Conservation (phyloP, 2,113 vertebrate species). For the Tragulus kanchil region DNA sequence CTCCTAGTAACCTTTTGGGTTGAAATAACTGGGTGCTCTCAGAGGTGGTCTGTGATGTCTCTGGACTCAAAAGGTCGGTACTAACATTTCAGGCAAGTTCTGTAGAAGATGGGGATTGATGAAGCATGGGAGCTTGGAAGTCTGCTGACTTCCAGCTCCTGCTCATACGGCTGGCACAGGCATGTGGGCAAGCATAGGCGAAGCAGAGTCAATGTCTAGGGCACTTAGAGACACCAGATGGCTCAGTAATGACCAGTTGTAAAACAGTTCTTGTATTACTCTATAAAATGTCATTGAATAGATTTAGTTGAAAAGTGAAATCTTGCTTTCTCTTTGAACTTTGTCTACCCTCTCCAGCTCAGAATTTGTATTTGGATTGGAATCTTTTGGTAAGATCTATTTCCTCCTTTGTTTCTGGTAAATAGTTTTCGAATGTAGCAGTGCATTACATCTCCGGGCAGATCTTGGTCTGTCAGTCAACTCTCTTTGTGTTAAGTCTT, state of each 20-base stretch:
- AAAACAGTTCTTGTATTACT: conserved; percentile 27
- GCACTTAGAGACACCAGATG: neutral
- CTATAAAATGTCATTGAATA: neutral
- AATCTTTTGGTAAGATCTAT: neutral
- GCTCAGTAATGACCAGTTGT: neutral
- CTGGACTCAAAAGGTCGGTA: neutral
- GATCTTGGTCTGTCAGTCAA: neutral
- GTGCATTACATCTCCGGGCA: neutral
- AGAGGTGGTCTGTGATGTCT: neutral
- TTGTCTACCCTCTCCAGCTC: conserved; percentile 26
- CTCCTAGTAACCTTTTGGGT: neutral
- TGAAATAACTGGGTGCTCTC: neutral
- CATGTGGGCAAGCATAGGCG: neutral
- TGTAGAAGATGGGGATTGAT: neutral
- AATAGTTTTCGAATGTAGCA: neutral
- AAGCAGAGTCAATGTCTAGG: neutral
- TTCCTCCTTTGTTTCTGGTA: neutral
- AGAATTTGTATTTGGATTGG: conserved; percentile 36
- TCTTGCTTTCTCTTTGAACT: conserved; percentile 36
- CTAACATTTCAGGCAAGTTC: neutral
- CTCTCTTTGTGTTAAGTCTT: neutral
- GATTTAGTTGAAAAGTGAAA: conserved; percentile 40
- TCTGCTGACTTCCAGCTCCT: neutral
- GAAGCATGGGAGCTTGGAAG: neutral
- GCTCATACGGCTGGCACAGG: neutral